Percentiles rank a stretch among this genome's conserved stretches.
Conservation (phyloP, 2,113 vertebrate genomes). For the Bos indicus region DNA sequence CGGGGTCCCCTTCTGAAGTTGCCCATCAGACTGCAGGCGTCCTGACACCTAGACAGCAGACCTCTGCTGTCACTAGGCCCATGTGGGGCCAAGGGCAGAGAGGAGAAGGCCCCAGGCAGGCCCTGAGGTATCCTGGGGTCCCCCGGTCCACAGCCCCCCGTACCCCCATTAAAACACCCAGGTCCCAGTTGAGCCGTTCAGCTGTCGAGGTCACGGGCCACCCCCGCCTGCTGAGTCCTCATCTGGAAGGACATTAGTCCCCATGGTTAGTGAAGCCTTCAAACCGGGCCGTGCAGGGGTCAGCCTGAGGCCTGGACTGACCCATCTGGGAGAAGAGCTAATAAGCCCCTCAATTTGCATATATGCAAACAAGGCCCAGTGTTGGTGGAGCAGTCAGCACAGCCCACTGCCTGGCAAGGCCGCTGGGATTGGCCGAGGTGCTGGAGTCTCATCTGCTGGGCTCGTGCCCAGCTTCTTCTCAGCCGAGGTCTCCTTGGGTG, state of each 20-base stretch:
- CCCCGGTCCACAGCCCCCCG: not conserved
- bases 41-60: not conserved
- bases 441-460: not conserved
- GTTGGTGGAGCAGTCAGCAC: constrained; percentile 22
- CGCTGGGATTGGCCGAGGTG: not conserved
- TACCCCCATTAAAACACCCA: not conserved
- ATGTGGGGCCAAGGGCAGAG: not conserved
- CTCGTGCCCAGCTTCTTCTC: not conserved
- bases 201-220: not conserved
- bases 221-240: not conserved
- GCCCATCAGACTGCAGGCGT: accelerated
- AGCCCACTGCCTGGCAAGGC: not conserved
- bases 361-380: constrained; percentile 68
- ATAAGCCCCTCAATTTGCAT: constrained; percentile 58
- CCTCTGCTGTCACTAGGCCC: not conserved
- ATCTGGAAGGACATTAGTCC: constrained; percentile 45
- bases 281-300: not conserved
- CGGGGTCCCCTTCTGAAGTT: not conserved
- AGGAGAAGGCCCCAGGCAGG: not conserved
- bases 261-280: not conserved
- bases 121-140: not conserved
- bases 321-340: constrained; percentile 25
- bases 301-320: not conserved
- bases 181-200: not conserved
- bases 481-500: not conserved